Conservation (phyloP, 92 coral and sea anemone species). For the Epizoanthus ramosus region DNA sequence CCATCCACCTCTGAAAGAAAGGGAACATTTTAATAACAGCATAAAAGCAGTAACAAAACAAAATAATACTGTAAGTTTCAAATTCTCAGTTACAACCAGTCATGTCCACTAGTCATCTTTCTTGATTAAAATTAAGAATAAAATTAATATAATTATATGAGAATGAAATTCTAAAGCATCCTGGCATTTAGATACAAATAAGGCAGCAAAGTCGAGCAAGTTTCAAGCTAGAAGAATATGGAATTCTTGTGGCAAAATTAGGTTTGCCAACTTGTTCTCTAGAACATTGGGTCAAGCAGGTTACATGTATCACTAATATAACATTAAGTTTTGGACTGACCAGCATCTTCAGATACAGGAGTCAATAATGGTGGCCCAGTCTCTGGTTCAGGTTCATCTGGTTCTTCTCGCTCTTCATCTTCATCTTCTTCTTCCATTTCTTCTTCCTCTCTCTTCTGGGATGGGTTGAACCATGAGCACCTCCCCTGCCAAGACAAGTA, state of each 20-base stretch:
- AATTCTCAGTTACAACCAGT: no score
- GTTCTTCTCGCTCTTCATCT: constrained; percentile 97
- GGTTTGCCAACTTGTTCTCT: no score
- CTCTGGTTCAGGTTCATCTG: constrained; percentile 99
- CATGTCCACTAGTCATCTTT: no score
- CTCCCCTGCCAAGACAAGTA: constrained; percentile 73
- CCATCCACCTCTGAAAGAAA: constrained; percentile 85
- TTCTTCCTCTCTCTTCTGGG: constrained; percentile 89
- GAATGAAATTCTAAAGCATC: not conserved
- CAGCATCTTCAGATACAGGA: constrained; percentile 94
- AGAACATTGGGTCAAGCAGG: no score
- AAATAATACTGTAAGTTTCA: not conserved
- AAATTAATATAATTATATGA: not conserved
- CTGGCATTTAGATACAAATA: no score
- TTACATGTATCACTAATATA: no score
- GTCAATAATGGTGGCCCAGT: constrained; percentile 96
- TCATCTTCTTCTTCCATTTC: constrained; percentile 99
- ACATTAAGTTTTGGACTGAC: constrained; percentile 42
- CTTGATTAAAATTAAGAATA: not conserved
- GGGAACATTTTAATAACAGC: not conserved
- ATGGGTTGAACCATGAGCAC: constrained; percentile 94
- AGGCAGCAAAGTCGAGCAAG: no score
- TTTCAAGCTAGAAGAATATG: no score
- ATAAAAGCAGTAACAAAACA: not conserved
- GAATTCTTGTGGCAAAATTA: not conserved